Percentiles rank a stretch among this genome's conserved stretches.
phyloP scores from a whole-genome alignment of 2,888 invertebrate species.

The Nephrotoma appendiculata region DNA sequence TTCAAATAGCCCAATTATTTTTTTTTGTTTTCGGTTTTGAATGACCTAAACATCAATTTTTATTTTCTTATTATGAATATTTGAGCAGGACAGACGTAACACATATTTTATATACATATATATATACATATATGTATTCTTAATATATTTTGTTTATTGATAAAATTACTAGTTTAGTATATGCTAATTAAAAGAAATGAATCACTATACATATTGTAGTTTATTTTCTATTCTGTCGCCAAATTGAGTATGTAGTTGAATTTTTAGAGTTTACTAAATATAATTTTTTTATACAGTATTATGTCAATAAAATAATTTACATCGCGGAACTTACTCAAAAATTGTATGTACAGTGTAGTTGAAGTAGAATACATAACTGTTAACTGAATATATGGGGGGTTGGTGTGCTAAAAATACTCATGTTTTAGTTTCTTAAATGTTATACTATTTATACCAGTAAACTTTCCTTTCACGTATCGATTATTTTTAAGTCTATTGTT shows the following conservation, averaged over 20 bases:
- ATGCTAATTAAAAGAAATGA: background rate
- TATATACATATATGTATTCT: background rate
- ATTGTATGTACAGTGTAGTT: background rate
- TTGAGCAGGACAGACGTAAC: background rate
- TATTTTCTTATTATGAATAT: background rate
- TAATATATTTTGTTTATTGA: background rate
- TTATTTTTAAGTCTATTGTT: too few species aligned
- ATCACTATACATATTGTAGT: background rate
- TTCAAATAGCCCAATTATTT: background rate
- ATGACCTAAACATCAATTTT: background rate
- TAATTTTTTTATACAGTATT: background rate
- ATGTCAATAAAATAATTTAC: background rate
- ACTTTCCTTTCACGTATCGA: too few species aligned
- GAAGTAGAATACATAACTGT: background rate
- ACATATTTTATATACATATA: background rate
- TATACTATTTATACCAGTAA: too few species aligned
- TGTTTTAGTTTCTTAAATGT: background rate
- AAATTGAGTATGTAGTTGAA: background rate
- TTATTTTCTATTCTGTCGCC: background rate
- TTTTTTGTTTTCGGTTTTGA: background rate
- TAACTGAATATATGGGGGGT: background rate
- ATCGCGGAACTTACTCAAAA: background rate
- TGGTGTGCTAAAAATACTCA: background rate
- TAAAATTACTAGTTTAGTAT: background rate
- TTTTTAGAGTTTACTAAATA: background rate